Base-by-base conservation (phyloP, 2,113 vertebrate genomes). In the Oceanites oceanicus region DNA sequence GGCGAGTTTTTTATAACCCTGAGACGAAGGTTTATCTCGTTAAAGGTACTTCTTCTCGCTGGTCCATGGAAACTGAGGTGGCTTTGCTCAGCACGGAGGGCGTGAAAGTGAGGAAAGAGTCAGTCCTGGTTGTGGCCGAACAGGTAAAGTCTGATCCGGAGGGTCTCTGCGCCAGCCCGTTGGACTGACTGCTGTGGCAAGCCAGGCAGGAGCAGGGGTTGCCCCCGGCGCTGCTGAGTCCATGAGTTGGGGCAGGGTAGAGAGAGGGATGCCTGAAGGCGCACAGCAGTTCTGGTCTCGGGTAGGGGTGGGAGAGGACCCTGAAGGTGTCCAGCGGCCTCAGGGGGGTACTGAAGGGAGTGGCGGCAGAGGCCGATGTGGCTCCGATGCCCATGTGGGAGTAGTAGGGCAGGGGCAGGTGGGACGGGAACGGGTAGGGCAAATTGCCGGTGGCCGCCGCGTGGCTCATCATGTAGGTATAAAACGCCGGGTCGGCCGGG, bases 381-480 rank as follows among this genome's bases (percentile, higher is more conserved):
- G 98, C 98, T 13, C 99, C 98, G 89, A 99, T 97, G 22, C 99
- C 98, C 98, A 99, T 98, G 72, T 99, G 99, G 67, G 99, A 99
- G 96, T 99, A 99, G 96, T 99, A 99, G 85, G 99, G 99, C 56
- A 99, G 97, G 18, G 99, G 99, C 98, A 99, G 98, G 98, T 99
- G 99, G 38, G 99, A 99, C 5, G 99, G 99, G 96, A 99, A 99
- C 7, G 99, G 99, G 61, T 99, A 99, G 59, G 99, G 99, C 94
- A 99, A 97, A 96, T 99, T 99, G 84, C 99, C 99, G 3, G 99
- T 99, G 96, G 99, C 99, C 19, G 99, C 99, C 1, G 99, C 99
- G 92, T 99, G 99, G 98, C 99, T 99, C 99, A 99, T 99, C 99
- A 99, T 99, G 98, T 99, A 99, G 76, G 99, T 99, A 95, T 99